phyloP scores from a whole-genome alignment of 2,797 vertebrate genomes.

The Toxotes lorentzi region DNA sequence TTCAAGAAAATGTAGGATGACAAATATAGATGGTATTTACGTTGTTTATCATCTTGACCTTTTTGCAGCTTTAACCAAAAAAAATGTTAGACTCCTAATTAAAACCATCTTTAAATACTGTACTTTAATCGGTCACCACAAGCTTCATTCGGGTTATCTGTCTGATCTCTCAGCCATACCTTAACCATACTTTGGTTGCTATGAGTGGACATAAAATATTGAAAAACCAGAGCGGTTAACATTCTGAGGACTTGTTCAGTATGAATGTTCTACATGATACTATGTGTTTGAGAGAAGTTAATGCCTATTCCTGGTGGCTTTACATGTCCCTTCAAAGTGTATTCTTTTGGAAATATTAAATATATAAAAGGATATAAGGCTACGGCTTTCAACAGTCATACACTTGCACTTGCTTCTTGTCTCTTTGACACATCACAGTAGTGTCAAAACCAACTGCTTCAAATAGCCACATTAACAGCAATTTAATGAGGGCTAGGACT shows the following conservation, averaged over 20 bases:
- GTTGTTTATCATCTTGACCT: slow-evolving; percentile 16
- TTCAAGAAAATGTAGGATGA: no score
- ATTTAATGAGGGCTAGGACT: slow-evolving; percentile 68
- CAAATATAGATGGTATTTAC: neutral
- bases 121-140: neutral
- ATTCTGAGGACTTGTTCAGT: neutral
- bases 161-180: neutral
- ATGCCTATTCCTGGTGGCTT: neutral
- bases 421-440: slow-evolving; percentile 52
- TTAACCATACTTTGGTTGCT: neutral
- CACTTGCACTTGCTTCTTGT: slow-evolving; percentile 15
- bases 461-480: slow-evolving; percentile 67
- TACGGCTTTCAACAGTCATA: slow-evolving; percentile 5
- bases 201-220: slow-evolving; percentile 3
- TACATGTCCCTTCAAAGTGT: neutral
- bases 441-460: slow-evolving; percentile 59
- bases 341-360: slow-evolving; percentile 20
- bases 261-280: neutral
- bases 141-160: neutral
- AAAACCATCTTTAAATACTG: neutral
- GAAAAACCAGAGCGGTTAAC: neutral
- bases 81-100: neutral
- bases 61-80: neutral
- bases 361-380: neutral
- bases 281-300: neutral